Percentiles rank a stretch among this genome's conserved stretches.
These are phyloP conservation scores for Saimiri boliviensis DNA, from an alignment of 2,113 vertebrate genomes.

Conservation along the genomic window DNA sequence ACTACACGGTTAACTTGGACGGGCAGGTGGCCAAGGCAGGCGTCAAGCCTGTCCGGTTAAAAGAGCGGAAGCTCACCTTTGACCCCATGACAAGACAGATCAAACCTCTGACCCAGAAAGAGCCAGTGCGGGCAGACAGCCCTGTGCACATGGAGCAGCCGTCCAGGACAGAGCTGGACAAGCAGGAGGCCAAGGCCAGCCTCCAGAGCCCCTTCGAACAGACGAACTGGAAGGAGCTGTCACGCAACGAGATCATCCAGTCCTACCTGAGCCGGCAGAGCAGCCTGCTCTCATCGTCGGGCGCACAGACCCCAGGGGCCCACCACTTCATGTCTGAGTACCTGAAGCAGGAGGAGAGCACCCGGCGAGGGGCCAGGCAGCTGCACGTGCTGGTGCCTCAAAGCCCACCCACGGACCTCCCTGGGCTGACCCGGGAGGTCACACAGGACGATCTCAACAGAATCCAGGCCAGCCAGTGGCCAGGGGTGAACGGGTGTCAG, in stretches of 20 bases:
- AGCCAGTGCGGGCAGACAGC: constrained; percentile 84
- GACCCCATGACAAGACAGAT: constrained; percentile 95
- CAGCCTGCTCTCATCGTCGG: constrained; percentile 92
- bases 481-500: constrained; percentile 95
- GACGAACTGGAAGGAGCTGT: constrained; percentile 95
- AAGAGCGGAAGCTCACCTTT: constrained; percentile 94
- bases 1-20: constrained; percentile 86
- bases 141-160: constrained; percentile 82
- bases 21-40: constrained; percentile 85
- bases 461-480: constrained; percentile 90
- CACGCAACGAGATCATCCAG: constrained; percentile 95
- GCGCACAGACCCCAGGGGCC: constrained; percentile 88
- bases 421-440: constrained; percentile 91
- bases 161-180: constrained; percentile 89
- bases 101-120: constrained; percentile 89
- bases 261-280: constrained; percentile 95
- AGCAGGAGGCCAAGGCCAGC: constrained; percentile 85
- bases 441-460: constrained; percentile 87
- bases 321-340: constrained; percentile 93
- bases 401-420: constrained; percentile 85
- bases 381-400: constrained; percentile 87
- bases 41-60: constrained; percentile 92
- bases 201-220: constrained; percentile 93
- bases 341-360: constrained; percentile 91
- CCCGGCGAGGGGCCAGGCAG: constrained; percentile 85